Evolutionary conservation across 2,113 vertebrate genomes (phyloP), one percentile per base, ranked within the genome.

Genomic region (Taxidea taxus): DNA sequence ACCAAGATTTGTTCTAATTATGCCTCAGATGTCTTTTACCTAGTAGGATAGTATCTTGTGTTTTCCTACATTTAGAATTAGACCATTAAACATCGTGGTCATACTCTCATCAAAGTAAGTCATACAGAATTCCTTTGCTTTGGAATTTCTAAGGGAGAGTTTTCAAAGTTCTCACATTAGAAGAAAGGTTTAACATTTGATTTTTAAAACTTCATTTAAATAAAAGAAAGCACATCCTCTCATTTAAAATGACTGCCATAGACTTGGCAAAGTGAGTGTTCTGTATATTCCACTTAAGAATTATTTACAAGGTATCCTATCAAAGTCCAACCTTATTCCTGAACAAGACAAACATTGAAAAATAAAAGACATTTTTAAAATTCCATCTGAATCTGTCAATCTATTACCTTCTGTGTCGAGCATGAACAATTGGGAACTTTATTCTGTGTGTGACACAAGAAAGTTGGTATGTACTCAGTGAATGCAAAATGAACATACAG

Each of bases 271-370:
- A 56, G 8, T 44, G 10, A 93, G 47, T 39, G 10, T 18, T 83
- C 47, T 89, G 7, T 77, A 86, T 94, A 60, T 77, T 84, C 58
- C 29, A 29, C 21, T 47, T 60, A 60, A 92, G 82, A 91, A 95
- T 96, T 96, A 95, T 85, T 94, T 96, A 72, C 70, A 82, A 58
- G 51, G 39, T 29, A 60, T 68, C 16, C 37, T 68, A 81, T 39
- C 89, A 95, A 95, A 70, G 42, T 31, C 84, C 66, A 81, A 75
- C 25, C 14, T 91, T 94, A 91, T 94, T 95, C 97, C n/a, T 95
- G 83, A 96, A 96, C 44, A 95, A 94, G 74, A 84, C 66, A 96
- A 94, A 97, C 62, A 97, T 60, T 68, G 31, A 60, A 39, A 96
- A 82, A 85, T 87, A 94, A 96, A 98, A 47, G 27, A 64, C 21